Conservation (phyloP, 2,888 invertebrate genomes). For the Osedax fenrisi region DNA sequence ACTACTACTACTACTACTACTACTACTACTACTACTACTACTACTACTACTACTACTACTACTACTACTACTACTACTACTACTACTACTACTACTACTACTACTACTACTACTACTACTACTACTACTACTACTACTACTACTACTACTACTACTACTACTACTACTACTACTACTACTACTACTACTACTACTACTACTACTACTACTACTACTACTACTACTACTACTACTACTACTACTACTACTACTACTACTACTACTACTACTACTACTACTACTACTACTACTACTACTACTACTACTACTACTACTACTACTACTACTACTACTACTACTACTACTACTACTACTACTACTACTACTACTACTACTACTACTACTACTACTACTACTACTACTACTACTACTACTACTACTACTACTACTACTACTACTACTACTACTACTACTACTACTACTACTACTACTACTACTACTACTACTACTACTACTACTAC, state of each 20-base stretch:
- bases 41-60: constrained; percentile 20
- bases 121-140: constrained; percentile 23
- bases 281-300: not conserved
- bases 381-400: not conserved
- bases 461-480: not conserved
- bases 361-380: not conserved
- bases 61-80: constrained; percentile 27
- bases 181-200: constrained; percentile 25
- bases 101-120: constrained; percentile 25
- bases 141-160: constrained; percentile 23
- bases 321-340: not conserved
- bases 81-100: constrained; percentile 19
- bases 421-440: not conserved
- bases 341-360: not conserved
- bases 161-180: constrained; percentile 27
- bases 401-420: not conserved
- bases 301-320: not conserved
- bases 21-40: constrained; percentile 20
- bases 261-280: not conserved
- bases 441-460: not conserved
- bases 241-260: constrained; percentile 12
- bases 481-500: not conserved
- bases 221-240: constrained; percentile 22
- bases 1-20: constrained; percentile 14
- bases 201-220: constrained; percentile 24